phyloP scores from a whole-genome alignment of 2,797 vertebrate species.

The Ispidina lecontei region DNA sequence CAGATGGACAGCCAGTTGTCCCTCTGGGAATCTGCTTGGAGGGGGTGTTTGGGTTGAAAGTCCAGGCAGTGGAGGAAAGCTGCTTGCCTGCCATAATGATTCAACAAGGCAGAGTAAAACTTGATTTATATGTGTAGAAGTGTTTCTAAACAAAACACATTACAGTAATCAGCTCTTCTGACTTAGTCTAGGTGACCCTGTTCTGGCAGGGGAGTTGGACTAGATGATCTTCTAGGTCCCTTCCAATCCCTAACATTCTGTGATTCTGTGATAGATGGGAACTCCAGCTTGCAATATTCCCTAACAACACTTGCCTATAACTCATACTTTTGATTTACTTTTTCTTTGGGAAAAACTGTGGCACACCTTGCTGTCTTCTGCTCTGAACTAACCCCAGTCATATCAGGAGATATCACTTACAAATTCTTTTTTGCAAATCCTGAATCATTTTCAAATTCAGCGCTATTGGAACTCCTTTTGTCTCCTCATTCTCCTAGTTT shows the following conservation, averaged over 20 bases:
- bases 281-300: neutral
- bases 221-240: too few species aligned
- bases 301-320: neutral
- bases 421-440: neutral
- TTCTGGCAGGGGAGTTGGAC: too few species aligned
- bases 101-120: neutral
- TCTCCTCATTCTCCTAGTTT: neutral
- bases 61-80: neutral
- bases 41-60: fast-evolving
- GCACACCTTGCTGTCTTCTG: neutral
- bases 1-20: neutral
- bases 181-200: too few species aligned
- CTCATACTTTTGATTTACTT: neutral
- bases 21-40: neutral
- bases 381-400: neutral
- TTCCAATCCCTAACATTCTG: too few species aligned
- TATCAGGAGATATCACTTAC: neutral
- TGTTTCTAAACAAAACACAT: neutral
- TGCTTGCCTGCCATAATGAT: neutral
- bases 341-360: neutral
- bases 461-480: neutral
- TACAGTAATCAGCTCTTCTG: conserved; percentile 18
- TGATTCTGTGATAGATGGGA: neutral
- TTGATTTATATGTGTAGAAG: neutral
- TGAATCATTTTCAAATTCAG: neutral